phyloP scores from a whole-genome alignment of 2,113 vertebrate genomes.

The Talpa occidentalis region DNA sequence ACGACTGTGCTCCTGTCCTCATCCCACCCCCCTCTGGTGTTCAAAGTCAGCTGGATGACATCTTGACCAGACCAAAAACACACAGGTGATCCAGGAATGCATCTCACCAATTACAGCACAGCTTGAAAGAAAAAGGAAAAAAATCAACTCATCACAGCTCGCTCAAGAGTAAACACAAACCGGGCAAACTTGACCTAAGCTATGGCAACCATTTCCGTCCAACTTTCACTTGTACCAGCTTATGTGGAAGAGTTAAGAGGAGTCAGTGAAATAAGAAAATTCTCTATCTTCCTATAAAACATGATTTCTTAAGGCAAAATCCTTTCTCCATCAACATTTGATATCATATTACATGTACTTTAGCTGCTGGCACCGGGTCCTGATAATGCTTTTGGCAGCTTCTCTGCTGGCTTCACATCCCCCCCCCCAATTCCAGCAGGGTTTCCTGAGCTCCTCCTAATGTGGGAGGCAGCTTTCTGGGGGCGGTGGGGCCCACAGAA shows the following conservation, averaged over 20 bases:
- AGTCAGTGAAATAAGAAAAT: not conserved
- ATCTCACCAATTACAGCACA: not conserved
- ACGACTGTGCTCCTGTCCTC: not conserved
- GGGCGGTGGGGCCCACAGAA: not conserved
- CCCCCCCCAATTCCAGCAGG: not conserved
- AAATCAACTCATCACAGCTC: not conserved
- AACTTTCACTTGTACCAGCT: not conserved
- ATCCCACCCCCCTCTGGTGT: not conserved
- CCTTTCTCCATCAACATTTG: not conserved
- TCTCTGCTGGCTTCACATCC: not conserved
- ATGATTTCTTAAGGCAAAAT: not conserved
- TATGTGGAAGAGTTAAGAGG: not conserved
- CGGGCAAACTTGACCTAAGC: fast-evolving
- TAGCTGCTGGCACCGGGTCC: too few species aligned
- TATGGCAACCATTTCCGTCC: fast-evolving
- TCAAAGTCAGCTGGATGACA: not conserved
- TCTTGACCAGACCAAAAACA: not conserved
- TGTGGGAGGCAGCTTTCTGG: not conserved
- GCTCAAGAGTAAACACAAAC: fast-evolving
- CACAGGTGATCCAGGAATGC: not conserved
- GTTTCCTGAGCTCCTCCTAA: not conserved
- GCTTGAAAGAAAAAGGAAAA: not conserved
- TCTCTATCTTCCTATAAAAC: not conserved
- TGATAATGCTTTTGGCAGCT: not conserved
- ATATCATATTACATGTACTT: not conserved